Evolutionary conservation across 2,888 invertebrate genomes (phyloP).

Genomic region (Drosophila gaucha): DNA sequence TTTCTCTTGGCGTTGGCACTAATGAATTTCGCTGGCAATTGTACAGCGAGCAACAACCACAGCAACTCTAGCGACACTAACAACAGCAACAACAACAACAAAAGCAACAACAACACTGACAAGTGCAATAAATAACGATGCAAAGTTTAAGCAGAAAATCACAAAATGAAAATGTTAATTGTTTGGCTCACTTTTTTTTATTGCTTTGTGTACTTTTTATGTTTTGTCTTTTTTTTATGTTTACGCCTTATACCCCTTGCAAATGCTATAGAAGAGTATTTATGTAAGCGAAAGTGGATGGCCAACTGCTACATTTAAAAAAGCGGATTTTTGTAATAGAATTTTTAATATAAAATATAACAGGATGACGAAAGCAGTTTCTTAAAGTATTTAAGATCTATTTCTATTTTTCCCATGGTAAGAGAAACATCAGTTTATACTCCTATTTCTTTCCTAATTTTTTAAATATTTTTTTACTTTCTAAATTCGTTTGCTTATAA

Average conservation of each 20-base stretch:
- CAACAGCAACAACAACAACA: constrained; percentile 1
- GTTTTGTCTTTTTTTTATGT: constrained; percentile 3
- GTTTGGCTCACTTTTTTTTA: constrained; percentile 52
- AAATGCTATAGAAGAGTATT: not conserved
- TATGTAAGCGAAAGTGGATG: not conserved
- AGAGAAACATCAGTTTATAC: too few species aligned
- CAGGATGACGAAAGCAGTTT: too few species aligned
- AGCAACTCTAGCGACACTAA: constrained; percentile 19
- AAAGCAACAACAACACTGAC: constrained; percentile 31
- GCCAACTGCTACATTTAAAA: too few species aligned
- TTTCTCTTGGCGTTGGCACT: constrained; percentile 27
- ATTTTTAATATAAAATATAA: too few species aligned
- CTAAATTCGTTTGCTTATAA: too few species aligned
- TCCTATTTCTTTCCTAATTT: too few species aligned
- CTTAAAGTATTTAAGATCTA: too few species aligned
- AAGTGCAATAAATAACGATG: constrained; percentile 66
- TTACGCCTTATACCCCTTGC: not conserved
- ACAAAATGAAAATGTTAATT: constrained; percentile 79
- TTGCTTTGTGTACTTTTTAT: constrained; percentile 4
- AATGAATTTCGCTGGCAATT: constrained; percentile 71
- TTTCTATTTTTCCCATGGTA: too few species aligned
- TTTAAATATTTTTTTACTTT: too few species aligned
- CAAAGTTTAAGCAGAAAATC: constrained; percentile 67
- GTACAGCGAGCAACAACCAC: constrained; percentile 13
- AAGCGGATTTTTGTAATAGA: too few species aligned